Base-by-base conservation (phyloP, 2,113 vertebrate species). In the Anguilla japonica region DNA sequence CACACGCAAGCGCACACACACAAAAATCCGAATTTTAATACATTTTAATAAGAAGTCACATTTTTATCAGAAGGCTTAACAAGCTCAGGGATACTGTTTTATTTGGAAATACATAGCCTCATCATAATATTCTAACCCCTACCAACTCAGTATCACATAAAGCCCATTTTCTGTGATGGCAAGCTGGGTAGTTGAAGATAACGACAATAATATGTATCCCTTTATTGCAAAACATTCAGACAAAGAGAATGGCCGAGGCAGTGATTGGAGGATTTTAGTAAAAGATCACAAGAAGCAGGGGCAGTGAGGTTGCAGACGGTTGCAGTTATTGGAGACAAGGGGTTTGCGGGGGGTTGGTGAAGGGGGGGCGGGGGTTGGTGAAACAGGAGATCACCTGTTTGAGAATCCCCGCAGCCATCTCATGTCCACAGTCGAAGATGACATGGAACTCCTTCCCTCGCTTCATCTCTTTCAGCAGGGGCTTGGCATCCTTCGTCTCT, bases 391-490 rank as follows among this genome's bases (percentile, higher is more conserved):
- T 94, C 94, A 99, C 98, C 98, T 99, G 98, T 92, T 99, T 99
- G 86, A 99, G 95, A 93, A 99, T 99, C 81, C 97, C 98, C 81
- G 98, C 98, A 91, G 97, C 98, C 98, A 99, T 99, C 92, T 98
- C 97, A 87, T 99, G 98, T 88, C 97, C 97, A 87, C 98, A 99
- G 93, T 99, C 98, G 89, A 99, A 99, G 91, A 99, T 99, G 83
- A 99, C 97, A 81, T 99, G 98, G 91, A 99, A 99, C 91, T 99
- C 98, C 91, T 98, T 99, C 75, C 97, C 98, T 91, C 98, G 95
- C 94, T 99, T 99, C 98, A 99, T 99, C 94, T 99, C 98, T 90
- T 99, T 99, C 84, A 99, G 93, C 88, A 99, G 96, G 1, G 98
- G 98, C 91, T 99, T 99, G 92, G 98, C 97, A 93, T 99, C 98